Base-by-base conservation (phyloP, 2,797 vertebrate genomes). In the Gymnocypris eckloni region DNA sequence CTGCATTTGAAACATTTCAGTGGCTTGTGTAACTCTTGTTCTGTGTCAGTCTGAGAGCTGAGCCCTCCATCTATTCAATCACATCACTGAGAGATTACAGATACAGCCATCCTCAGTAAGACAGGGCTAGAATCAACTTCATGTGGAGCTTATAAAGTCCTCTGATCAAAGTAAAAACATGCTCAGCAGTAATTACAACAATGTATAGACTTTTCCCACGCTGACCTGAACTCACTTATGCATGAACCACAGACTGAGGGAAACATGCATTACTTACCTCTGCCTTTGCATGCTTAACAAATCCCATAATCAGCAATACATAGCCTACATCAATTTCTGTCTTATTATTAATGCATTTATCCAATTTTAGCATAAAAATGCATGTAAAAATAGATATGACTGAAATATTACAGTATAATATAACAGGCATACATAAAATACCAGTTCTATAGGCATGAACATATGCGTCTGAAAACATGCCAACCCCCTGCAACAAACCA, bases 21-120 rank as follows among this genome's bases (percentile, higher is more conserved):
- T 15, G 22, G 54, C 54, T 79, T 79, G 77, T 43, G 22, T 43
- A 79, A 61, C 77, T 64, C 39, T 25, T 79, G 59, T n/a, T 61
- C 54, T 15, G 37, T 61, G 33, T 15, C 54, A 79, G 76, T 54
- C 48, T 61, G 37, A 79, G 12, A 79, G 76, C 48, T 61, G 33
- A 61, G 77, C 20, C 22, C 77, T 41, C 13, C 13, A 10, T 66
- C 76, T 61, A 59, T 11, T 67, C 39, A 33, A 45, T 80, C n/a
- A 50, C 59, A 80, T 80, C 12, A 22, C 77, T 61, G 33, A 79
- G 39, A 64, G 41, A 67, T 64, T 80, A 80, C 78, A 79, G 39
- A 41, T 59, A 41, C 76, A 61, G 37, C 41, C 10, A 59, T 20
- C 3, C 20, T n/a, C 5, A 25, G 13, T 25, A 69, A 69, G 9